Percentiles rank a stretch among this genome's conserved stretches.
Conservation (phyloP, 1,140 invertebrate species). For the Drosophila rufa region DNA sequence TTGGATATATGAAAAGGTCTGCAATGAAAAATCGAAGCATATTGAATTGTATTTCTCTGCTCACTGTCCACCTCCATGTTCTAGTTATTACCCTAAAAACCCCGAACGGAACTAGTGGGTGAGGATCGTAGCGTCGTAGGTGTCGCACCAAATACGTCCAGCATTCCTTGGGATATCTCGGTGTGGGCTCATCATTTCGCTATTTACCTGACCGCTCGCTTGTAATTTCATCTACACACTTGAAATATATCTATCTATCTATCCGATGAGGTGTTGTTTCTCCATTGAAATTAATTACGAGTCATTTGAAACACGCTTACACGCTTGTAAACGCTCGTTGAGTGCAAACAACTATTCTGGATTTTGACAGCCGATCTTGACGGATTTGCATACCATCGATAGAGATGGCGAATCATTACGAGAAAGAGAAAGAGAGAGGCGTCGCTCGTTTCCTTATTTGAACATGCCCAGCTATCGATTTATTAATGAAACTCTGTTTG, state of each 20-base stretch:
- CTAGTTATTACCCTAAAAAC: conserved; percentile 13
- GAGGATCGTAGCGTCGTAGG: conserved; percentile 24
- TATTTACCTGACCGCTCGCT: conserved; percentile 43
- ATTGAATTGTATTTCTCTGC: not conserved
- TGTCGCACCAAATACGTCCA: conserved; percentile 58
- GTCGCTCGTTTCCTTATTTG: conserved; percentile 71
- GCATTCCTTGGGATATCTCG: conserved; percentile 58
- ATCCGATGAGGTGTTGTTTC: conserved; percentile 4
- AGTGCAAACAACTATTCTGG: conserved; percentile 57
- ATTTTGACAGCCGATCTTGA: conserved; percentile 46
- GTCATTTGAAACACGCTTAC: conserved; percentile 74
- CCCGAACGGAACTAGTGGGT: conserved; percentile 30
- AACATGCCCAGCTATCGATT: conserved; percentile 63
- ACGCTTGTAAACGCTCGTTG: conserved; percentile 52
- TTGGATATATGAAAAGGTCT: not conserved
- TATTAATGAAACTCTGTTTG: conserved; percentile 71
- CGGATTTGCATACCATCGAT: conserved; percentile 67
- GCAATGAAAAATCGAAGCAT: not conserved
- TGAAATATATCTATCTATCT: conserved; percentile 41
- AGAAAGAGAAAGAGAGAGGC: conserved; percentile 37
- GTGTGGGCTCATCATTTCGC: conserved; percentile 66
- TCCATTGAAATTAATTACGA: conserved; percentile 79
- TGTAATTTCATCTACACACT: conserved; percentile 59
- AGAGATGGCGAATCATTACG: conserved; percentile 22
- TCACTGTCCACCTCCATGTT: not conserved